A percentile compares a stretch with the other conserved stretches of the same genome.
phyloP scores from a whole-genome alignment of 2,113 vertebrate genomes.

The Semnornis frantzii region DNA sequence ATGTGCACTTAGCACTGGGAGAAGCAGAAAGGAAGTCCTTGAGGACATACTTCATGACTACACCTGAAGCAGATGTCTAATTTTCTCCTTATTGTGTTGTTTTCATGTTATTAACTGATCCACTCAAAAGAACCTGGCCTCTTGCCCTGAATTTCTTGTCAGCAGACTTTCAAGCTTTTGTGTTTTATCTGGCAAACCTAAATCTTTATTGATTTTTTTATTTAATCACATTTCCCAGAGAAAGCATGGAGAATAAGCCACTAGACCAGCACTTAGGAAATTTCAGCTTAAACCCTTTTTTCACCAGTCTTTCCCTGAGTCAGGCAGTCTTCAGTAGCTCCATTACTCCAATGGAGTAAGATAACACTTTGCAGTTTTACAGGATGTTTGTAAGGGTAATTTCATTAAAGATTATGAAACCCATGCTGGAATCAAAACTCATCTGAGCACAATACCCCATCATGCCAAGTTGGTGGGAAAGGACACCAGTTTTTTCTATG shows the following conservation, averaged over 20 bases:
- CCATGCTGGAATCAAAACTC: constrained; percentile 35
- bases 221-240: constrained; percentile 63
- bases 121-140: constrained; percentile 45
- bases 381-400: constrained; percentile 46
- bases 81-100: constrained; percentile 55
- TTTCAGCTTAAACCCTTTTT: constrained; percentile 32
- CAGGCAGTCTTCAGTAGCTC: constrained; percentile 48
- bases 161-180: constrained; percentile 50
- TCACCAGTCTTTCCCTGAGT: not conserved
- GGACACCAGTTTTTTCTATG: not conserved
- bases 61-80: constrained; percentile 21
- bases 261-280: constrained; percentile 37
- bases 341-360: constrained; percentile 13
- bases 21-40: not conserved
- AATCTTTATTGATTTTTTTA: constrained; percentile 69
- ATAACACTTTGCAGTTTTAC: constrained; percentile 37
- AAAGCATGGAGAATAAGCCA: constrained; percentile 41
- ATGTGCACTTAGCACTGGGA: not conserved
- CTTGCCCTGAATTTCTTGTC: constrained; percentile 52
- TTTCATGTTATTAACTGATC: constrained; percentile 63
- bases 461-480: not conserved
- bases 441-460: constrained; percentile 34
- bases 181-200: constrained; percentile 63
- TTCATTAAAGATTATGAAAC: constrained; percentile 55
- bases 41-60: not conserved